These are phyloP conservation scores for Drosophila pectinifera DNA, from an alignment of 1,140 invertebrate species.

Conservation along the genomic window DNA sequence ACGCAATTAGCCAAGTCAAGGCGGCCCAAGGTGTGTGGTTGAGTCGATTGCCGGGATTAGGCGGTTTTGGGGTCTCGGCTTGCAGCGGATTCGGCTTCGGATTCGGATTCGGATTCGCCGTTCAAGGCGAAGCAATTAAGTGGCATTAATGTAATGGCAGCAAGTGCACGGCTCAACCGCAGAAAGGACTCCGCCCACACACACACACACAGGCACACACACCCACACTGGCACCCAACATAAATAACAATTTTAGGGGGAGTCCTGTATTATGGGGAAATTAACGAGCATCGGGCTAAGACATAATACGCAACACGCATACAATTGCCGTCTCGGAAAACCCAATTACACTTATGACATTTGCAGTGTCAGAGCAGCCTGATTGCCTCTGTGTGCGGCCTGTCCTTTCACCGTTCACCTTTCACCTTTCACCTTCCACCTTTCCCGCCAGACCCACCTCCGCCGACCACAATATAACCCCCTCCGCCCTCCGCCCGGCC, in stretches of 20 bases:
- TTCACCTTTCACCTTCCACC: too few relatives aligned
- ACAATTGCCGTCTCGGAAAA: conserved; percentile 50
- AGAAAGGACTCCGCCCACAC: conserved; percentile 1
- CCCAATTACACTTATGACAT: conserved; percentile 79
- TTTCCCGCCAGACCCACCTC: neutral
- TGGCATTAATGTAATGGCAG: conserved; percentile 44
- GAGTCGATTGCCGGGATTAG: conserved; percentile 14
- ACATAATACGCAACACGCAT: conserved; percentile 36
- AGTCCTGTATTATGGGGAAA: conserved; percentile 33
- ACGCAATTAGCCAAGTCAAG: conserved; percentile 63
- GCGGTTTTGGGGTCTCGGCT: too few relatives aligned
- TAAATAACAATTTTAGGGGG: conserved; percentile 18
- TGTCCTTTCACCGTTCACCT: too few relatives aligned
- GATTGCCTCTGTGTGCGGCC: conserved; percentile 9
- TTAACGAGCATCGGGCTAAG: conserved; percentile 42
- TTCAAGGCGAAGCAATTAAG: conserved; percentile 62
- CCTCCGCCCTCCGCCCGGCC: too few relatives aligned
- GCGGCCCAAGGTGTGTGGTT: conserved; percentile 29
- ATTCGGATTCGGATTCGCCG: conserved; percentile 55
- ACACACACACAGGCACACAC: neutral
- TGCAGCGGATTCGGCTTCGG: too few relatives aligned
- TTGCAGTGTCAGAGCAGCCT: conserved; percentile 46
- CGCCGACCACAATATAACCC: neutral
- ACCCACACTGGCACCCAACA: neutral
- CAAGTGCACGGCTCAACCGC: conserved; percentile 23